A percentile compares a stretch with the other conserved stretches of the same genome.
Evolutionary conservation across 2,113 vertebrate genomes (phyloP).

Genomic region (Aleadryas rufinucha): DNA sequence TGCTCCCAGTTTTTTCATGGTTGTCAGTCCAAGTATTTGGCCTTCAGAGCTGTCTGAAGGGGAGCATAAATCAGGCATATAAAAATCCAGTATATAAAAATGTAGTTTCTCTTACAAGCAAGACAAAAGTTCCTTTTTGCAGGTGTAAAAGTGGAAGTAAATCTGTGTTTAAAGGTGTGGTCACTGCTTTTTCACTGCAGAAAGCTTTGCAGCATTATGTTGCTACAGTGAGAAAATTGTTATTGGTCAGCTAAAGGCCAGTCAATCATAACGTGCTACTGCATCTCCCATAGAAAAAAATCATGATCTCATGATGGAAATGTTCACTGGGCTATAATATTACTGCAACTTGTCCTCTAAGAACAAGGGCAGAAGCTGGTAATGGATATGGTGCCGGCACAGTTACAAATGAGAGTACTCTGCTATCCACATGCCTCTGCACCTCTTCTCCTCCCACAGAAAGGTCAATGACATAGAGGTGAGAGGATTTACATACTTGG

Average conservation of each 20-base stretch:
- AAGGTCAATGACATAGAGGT: constrained; percentile 63
- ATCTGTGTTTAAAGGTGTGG: neutral
- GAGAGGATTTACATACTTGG: constrained; percentile 9
- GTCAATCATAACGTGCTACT: neutral
- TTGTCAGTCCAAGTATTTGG: constrained; percentile 49
- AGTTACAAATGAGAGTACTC: neutral
- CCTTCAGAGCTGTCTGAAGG: neutral
- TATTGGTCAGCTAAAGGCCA: neutral
- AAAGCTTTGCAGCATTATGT: neutral
- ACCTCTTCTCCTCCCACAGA: neutral
- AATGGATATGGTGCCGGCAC: neutral
- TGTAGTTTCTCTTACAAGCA: neutral
- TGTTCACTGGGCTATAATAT: constrained; percentile 32
- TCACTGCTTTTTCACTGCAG: neutral
- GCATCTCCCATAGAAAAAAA: neutral
- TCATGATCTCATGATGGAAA: constrained; percentile 38
- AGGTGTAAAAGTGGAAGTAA: neutral
- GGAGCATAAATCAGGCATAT: constrained; percentile 31
- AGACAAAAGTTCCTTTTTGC: neutral
- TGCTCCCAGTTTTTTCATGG: constrained; percentile 48
- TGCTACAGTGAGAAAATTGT: neutral
- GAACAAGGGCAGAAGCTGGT: constrained; percentile 36
- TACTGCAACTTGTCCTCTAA: constrained; percentile 27
- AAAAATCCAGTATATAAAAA: neutral
- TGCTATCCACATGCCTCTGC: constrained; percentile 1